Base-by-base conservation (phyloP, 2,888 invertebrate genomes). In the Volucella zonaria region DNA sequence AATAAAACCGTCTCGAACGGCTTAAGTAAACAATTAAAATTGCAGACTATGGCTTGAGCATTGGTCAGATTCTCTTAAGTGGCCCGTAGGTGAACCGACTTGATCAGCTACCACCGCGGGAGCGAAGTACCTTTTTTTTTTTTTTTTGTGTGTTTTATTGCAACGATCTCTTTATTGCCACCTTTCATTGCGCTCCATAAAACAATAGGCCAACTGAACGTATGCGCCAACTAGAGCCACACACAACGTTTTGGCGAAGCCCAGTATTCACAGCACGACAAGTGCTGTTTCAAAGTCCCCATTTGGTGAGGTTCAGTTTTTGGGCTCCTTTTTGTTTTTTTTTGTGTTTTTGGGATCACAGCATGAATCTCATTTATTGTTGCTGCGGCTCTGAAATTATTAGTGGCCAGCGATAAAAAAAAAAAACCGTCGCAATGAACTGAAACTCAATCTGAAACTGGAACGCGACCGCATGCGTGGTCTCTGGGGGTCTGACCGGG, bases 301-400 rank as follows among this genome's bases (percentile, higher is more conserved):
- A 77, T 85, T 81, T 85, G 85, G 85, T 73, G 62, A 73, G 73
- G 85, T 68, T 54, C 51, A 14, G 54, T 73, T 85, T 85, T 76
- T 76, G 67, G 62, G 68, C 52, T 58, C 66, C 47, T 68, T 78
- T 56, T 54, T 54, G 54, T 23, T 23, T n/a, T 10, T 12, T 6
- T 4, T 14, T 18, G 47, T n/a, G n/a, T 51, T 73, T 78, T 68
- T 68, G 66, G 68, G 66, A 71, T 85, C 85, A 58, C 85, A 85
- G 85, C 81, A 85, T 85, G 85, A 85, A 81, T 85, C 81, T 76
- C 85, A 85, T 85, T 85, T 81, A 73, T 73, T 71, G 76, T 59
- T 40, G 40, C 42, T 43, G 56, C 49, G 14, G 45, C 43, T 49
- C 64, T 56, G 45, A 73, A 73, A 82, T 71, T 77, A 77, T 70